These are phyloP conservation scores for Marasmarcha lunaedactyla DNA, from an alignment of 2,888 invertebrate species.

Conservation along the genomic window DNA sequence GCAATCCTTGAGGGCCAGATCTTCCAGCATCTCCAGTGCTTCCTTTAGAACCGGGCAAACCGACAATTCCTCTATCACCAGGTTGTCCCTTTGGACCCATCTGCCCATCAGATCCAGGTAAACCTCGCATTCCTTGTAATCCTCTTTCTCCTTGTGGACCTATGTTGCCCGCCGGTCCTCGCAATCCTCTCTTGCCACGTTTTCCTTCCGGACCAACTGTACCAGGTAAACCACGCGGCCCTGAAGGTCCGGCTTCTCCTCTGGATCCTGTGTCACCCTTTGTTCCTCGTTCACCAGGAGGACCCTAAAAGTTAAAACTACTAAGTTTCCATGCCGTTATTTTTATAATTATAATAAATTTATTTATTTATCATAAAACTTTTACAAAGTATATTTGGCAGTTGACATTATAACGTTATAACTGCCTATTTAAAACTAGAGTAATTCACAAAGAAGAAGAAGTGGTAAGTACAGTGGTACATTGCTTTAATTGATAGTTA, in stretches of 20 bases:
- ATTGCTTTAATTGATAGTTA: too few species aligned
- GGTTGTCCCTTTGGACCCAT: slow-evolving; percentile 80
- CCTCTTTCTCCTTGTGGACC: slow-evolving; percentile 83
- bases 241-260: slow-evolving; percentile 79
- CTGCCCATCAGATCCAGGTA: slow-evolving; percentile 83
- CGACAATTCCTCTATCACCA: slow-evolving; percentile 76
- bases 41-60: slow-evolving; percentile 69
- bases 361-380: too few species aligned
- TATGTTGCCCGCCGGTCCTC: slow-evolving; percentile 80
- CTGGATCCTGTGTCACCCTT: slow-evolving; percentile 84
- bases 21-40: slow-evolving; percentile 72
- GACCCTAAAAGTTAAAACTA: slow-evolving; percentile 62
- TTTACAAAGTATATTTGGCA: too few species aligned
- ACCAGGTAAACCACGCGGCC: slow-evolving; percentile 83
- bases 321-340: background rate
- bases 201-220: slow-evolving; percentile 82
- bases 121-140: slow-evolving; percentile 72
- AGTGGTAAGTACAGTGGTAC: too few species aligned
- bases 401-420: too few species aligned
- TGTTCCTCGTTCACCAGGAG: slow-evolving; percentile 81
- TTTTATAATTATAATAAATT: too few species aligned
- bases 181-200: slow-evolving; percentile 82
- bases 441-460: background rate
- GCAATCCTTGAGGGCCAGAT: slow-evolving; percentile 76
- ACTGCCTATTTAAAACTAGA: too few species aligned